phyloP scores from a whole-genome alignment of 1,140 invertebrate genomes.

The Ceratosolen fusciceps region DNA sequence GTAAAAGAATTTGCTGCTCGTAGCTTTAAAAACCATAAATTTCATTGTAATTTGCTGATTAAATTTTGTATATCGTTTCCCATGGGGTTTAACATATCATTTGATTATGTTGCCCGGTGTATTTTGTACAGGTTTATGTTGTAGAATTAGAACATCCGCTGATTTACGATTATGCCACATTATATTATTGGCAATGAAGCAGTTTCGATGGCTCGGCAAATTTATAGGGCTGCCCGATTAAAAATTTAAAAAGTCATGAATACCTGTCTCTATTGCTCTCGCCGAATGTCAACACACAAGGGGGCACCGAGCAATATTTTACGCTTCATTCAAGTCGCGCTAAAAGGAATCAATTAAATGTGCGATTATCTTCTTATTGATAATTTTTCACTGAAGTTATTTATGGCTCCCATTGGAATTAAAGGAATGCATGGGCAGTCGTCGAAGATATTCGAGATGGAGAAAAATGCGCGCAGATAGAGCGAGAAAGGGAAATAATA shows the following conservation, averaged over 20 bases:
- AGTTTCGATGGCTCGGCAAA: constrained; percentile 23
- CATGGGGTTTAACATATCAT: background rate
- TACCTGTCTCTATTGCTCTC: background rate
- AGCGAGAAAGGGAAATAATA: constrained; percentile 16
- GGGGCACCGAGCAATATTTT: constrained; percentile 8
- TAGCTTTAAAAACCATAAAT: background rate
- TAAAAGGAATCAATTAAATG: constrained; percentile 44
- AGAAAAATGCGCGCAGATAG: background rate
- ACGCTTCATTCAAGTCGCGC: constrained; percentile 20
- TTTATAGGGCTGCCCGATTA: constrained; percentile 17
- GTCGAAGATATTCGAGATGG: constrained; percentile 2
- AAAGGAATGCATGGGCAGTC: constrained; percentile 31
- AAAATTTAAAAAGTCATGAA: constrained; percentile 9
- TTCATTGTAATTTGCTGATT: background rate
- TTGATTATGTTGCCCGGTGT: background rate
- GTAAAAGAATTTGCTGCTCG: background rate
- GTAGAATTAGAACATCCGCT: background rate
- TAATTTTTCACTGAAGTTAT: constrained; percentile 60
- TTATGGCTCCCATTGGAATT: constrained; percentile 59
- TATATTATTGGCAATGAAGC: constrained; percentile 18
- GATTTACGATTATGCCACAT: background rate
- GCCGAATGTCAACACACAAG: constrained; percentile 35
- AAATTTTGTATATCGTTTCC: background rate
- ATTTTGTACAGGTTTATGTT: background rate
- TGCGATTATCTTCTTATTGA: constrained; percentile 42